Percentiles rank a stretch among this genome's conserved stretches.
phyloP scores from a whole-genome alignment of 2,797 vertebrate species.

The Acanthis flammea region DNA sequence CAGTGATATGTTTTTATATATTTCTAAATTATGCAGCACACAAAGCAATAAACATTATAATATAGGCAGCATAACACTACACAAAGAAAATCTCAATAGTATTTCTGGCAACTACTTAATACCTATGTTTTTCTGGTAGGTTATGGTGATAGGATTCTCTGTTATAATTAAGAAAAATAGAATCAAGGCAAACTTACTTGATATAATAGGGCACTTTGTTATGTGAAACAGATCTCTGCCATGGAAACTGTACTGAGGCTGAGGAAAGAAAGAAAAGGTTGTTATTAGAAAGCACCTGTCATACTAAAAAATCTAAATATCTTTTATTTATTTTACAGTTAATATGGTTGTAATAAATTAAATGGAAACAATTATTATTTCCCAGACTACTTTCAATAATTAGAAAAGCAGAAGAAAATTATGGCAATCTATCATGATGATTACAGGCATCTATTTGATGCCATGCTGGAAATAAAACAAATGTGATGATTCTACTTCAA shows the following conservation, averaged over 20 bases:
- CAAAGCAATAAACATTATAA: background rate
- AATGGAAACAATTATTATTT: background rate
- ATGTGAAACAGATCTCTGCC: conserved; percentile 96
- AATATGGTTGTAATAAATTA: background rate
- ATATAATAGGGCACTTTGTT: conserved; percentile 99
- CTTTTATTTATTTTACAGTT: conserved; percentile 16
- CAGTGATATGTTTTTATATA: background rate
- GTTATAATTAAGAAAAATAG: background rate
- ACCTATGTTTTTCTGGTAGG: background rate
- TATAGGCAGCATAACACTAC: background rate
- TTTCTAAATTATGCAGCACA: background rate
- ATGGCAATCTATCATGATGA: background rate
- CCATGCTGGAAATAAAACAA: conserved; percentile 12
- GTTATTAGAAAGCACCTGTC: conserved; percentile 1
- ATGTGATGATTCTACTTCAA: background rate
- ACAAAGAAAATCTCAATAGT: background rate
- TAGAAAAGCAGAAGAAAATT: conserved; percentile 14
- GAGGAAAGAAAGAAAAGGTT: conserved; percentile 60
- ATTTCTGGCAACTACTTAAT: conserved; percentile 4
- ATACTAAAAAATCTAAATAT: background rate
- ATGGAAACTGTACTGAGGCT: conserved; percentile 96
- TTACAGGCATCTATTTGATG: conserved; percentile 1
- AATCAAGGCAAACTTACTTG: conserved; percentile 88
- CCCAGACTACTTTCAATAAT: conserved; percentile 6
- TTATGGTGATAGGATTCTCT: background rate